Percentiles rank a stretch among this genome's conserved stretches.
phyloP scores from a whole-genome alignment of 2,888 invertebrate species.

The Ornithoptera priamus region DNA sequence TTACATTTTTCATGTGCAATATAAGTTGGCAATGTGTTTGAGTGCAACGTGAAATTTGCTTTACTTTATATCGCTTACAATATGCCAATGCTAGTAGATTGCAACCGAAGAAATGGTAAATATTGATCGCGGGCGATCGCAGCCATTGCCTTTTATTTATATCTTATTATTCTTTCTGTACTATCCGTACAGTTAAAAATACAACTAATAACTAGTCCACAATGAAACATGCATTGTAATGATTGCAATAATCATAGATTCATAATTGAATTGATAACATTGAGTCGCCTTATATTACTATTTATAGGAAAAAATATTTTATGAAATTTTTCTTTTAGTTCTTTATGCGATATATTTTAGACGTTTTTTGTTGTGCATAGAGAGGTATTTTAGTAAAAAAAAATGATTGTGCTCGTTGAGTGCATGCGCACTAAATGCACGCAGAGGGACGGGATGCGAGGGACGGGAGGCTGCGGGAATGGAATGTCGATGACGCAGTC shows the following conservation, averaged over 20 bases:
- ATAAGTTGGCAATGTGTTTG: constrained; percentile 55
- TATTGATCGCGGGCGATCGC: constrained; percentile 66
- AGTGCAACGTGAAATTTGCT: constrained; percentile 53
- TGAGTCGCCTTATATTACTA: too few relatives aligned
- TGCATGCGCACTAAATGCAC: constrained; percentile 72
- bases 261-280: too few relatives aligned
- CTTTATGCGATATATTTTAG: background rate
- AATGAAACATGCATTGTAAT: too few relatives aligned
- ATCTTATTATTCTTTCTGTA: background rate
- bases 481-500: constrained; percentile 78
- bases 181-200: too few relatives aligned
- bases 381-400: constrained; percentile 34
- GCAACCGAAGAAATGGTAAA: constrained; percentile 68
- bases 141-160: constrained; percentile 53
- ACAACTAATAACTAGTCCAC: too few relatives aligned
- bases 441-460: constrained; percentile 45
- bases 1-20: constrained; percentile 37
- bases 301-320: too few relatives aligned
- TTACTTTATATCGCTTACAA: constrained; percentile 43
- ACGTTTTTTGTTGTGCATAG: background rate
- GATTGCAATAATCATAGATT: too few relatives aligned
- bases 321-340: too few relatives aligned
- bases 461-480: constrained; percentile 56
- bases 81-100: constrained; percentile 70
- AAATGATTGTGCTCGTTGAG: constrained; percentile 60